These are phyloP conservation scores for Odontothrips loti DNA, from an alignment of 2,888 invertebrate species.

Conservation along the genomic window DNA sequence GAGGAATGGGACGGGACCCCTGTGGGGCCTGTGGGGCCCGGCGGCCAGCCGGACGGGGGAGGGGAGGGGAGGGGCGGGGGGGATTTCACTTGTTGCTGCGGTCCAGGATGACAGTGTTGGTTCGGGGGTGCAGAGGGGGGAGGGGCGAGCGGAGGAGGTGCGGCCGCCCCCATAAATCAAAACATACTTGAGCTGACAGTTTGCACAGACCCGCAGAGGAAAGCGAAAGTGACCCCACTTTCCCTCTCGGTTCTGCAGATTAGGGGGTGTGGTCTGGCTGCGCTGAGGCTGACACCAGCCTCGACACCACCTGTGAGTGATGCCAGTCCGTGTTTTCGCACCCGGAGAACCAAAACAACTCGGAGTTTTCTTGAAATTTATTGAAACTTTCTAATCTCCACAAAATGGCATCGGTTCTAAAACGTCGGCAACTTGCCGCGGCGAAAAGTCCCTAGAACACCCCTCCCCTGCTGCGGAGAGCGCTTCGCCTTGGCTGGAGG, in stretches of 20 bases:
- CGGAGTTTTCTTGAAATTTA: no score
- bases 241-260: background rate
- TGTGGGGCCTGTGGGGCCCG: background rate
- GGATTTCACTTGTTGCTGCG: conserved; percentile 12
- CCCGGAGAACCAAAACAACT: no score
- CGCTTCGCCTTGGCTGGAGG: no score
- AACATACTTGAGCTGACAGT: background rate
- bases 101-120: conserved; percentile 2
- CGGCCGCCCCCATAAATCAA: background rate
- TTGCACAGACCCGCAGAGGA: background rate
- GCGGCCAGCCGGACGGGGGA: background rate
- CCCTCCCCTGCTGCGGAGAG: no score
- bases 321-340: no score
- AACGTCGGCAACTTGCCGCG: no score
- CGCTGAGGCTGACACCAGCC: no score
- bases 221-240: conserved; percentile 4
- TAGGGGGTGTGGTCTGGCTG: no score
- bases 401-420: no score
- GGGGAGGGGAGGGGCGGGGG: background rate
- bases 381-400: no score
- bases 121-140: background rate
- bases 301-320: no score
- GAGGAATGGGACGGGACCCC: background rate
- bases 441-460: no score
- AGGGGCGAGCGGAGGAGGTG: background rate